Evolutionary conservation across 2,888 invertebrate species (phyloP).

Genomic region (Luperina testacea): DNA sequence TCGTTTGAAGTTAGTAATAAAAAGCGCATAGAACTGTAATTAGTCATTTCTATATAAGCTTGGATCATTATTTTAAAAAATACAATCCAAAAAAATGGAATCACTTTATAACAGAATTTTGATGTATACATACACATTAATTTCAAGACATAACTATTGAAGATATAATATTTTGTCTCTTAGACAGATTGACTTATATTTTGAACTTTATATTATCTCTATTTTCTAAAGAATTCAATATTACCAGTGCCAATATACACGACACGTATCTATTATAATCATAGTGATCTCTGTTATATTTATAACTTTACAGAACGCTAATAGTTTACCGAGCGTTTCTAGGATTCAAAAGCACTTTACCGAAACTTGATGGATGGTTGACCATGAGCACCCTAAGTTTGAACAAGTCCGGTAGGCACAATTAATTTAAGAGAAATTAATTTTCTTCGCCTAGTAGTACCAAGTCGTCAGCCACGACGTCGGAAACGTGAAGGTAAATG

Average conservation of each 20-base stretch:
- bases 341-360: slow-evolving; percentile 64
- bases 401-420: slow-evolving; percentile 55
- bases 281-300: slow-evolving; percentile 60
- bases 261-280: slow-evolving; percentile 60
- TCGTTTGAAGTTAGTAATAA: slow-evolving; percentile 51
- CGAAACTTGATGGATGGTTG: slow-evolving; percentile 65
- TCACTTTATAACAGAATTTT: slow-evolving; percentile 16
- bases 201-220: slow-evolving; percentile 63
- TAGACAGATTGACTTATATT: slow-evolving; percentile 67
- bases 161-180: slow-evolving; percentile 58
- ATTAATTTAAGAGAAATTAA: slow-evolving; percentile 43
- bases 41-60: slow-evolving; percentile 21
- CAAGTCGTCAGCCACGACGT: slow-evolving; percentile 97
- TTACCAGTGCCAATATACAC: slow-evolving; percentile 67
- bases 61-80: slow-evolving; percentile 12
- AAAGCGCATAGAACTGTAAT: slow-evolving; percentile 36
- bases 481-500: slow-evolving; percentile 98
- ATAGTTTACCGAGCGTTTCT: slow-evolving; percentile 61
- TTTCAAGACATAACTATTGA: slow-evolving; percentile 42
- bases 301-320: slow-evolving; percentile 63
- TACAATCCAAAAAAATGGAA: slow-evolving; percentile 23
- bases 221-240: slow-evolving; percentile 63
- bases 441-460: slow-evolving; percentile 93
- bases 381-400: slow-evolving; percentile 66
- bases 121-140: slow-evolving; percentile 22